phyloP scores from a whole-genome alignment of 1,140 invertebrate genomes.

The Camponotus vicinus region DNA sequence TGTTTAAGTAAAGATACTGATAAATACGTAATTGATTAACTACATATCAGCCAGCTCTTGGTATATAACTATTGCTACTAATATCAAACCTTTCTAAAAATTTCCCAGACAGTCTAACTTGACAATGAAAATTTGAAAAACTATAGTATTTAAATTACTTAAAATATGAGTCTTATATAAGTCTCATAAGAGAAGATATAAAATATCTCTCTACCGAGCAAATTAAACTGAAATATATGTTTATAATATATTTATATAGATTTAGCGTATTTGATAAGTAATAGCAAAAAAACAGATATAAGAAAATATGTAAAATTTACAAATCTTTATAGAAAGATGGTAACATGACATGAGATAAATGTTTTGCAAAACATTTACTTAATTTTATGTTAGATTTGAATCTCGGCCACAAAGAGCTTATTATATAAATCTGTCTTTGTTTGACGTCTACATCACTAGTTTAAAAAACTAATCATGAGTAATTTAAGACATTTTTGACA shows the following conservation, averaged over 20 bases:
- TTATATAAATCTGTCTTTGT: background rate
- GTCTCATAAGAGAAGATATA: background rate
- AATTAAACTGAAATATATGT: background rate
- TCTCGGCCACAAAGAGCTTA: background rate
- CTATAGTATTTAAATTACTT: background rate
- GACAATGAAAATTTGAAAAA: conserved; percentile 45
- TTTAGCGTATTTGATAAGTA: background rate
- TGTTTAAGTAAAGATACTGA: too few species aligned
- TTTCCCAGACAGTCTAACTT: conserved; percentile 41
- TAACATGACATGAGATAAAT: background rate
- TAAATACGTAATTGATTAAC: background rate
- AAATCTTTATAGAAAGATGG: background rate
- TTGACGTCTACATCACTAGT: background rate
- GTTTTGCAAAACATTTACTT: background rate
- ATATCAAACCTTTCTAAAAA: conserved; percentile 1
- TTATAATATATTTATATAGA: too few species aligned
- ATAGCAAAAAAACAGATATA: background rate
- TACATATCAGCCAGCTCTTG: background rate
- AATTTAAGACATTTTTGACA: background rate
- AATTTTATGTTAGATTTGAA: background rate
- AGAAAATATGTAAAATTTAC: background rate
- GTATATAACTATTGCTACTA: background rate
- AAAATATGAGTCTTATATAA: background rate
- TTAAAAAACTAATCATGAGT: background rate
- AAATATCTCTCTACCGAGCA: background rate